These are phyloP conservation scores for Carposina sasakii DNA, from an alignment of 1,140 invertebrate genomes.

Conservation along the genomic window DNA sequence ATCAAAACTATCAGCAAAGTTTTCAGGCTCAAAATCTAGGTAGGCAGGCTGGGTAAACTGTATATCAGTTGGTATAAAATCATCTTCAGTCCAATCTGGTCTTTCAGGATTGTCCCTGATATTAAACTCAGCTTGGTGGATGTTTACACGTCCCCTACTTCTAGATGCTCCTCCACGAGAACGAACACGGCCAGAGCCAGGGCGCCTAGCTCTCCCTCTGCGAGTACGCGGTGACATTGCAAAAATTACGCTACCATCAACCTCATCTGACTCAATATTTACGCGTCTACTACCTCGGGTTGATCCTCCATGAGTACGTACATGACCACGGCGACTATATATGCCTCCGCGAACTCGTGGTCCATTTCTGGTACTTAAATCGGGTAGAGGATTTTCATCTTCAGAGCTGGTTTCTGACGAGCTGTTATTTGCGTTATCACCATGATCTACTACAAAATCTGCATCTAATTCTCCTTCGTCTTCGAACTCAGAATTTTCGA, in stretches of 20 bases:
- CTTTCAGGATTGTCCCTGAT: conserved; percentile 1
- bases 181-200: background rate
- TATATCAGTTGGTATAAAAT: background rate
- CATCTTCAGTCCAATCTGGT: conserved; percentile 1
- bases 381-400: too few species aligned
- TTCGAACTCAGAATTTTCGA: background rate
- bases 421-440: too few species aligned
- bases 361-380: too few species aligned
- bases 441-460: too few species aligned
- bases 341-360: background rate
- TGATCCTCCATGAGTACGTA: background rate
- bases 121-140: background rate
- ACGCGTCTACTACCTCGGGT: background rate
- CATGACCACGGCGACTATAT: background rate
- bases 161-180: background rate
- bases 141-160: background rate
- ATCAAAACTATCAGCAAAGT: conserved; percentile 1
- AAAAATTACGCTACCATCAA: background rate
- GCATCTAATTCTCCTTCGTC: too few species aligned
- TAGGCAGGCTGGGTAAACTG: background rate
- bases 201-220: background rate
- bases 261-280: background rate
- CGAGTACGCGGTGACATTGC: background rate
- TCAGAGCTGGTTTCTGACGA: too few species aligned
- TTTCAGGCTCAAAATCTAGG: background rate